Conservation (phyloP, 2,888 invertebrate species). For the Andrena bicolor region DNA sequence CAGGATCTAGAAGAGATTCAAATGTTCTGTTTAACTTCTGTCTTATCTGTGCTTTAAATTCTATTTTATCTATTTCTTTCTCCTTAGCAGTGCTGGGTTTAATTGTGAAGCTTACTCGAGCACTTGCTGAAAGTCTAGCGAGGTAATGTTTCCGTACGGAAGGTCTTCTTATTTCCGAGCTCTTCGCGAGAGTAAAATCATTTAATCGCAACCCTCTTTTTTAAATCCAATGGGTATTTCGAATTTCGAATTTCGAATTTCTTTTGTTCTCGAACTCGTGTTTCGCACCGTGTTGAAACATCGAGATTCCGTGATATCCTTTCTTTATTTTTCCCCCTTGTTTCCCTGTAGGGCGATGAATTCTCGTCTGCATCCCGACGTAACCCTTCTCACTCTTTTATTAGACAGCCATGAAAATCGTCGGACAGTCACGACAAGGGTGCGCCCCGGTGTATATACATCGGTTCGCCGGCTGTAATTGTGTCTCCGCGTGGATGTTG, state of each 20-base stretch:
- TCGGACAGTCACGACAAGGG: conserved; percentile 29
- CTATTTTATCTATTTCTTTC: too few relatives aligned
- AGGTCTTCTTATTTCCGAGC: too few relatives aligned
- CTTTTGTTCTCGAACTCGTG: neutral
- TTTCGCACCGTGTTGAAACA: neutral
- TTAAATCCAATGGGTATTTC: too few relatives aligned
- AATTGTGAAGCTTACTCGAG: too few relatives aligned
- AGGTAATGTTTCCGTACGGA: too few relatives aligned
- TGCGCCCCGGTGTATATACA: neutral
- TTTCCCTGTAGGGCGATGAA: conserved; percentile 1
- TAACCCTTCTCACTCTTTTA: conserved; percentile 23
- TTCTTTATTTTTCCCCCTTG: neutral
- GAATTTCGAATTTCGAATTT: neutral
- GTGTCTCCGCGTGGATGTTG: conserved; percentile 21
- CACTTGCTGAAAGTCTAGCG: too few relatives aligned
- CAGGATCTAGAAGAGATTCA: neutral
- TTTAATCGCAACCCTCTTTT: too few relatives aligned
- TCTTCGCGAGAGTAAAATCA: too few relatives aligned
- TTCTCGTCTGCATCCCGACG: conserved; percentile 6
- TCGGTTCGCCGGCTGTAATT: conserved; percentile 38
- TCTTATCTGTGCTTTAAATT: neutral
- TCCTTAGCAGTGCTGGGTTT: too few relatives aligned
- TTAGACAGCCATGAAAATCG: conserved; percentile 47
- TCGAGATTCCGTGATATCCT: conserved; percentile 20
- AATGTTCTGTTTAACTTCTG: neutral